These are phyloP conservation scores for Canis aureus DNA, from an alignment of 2,113 vertebrate genomes.

Conservation along the genomic window DNA sequence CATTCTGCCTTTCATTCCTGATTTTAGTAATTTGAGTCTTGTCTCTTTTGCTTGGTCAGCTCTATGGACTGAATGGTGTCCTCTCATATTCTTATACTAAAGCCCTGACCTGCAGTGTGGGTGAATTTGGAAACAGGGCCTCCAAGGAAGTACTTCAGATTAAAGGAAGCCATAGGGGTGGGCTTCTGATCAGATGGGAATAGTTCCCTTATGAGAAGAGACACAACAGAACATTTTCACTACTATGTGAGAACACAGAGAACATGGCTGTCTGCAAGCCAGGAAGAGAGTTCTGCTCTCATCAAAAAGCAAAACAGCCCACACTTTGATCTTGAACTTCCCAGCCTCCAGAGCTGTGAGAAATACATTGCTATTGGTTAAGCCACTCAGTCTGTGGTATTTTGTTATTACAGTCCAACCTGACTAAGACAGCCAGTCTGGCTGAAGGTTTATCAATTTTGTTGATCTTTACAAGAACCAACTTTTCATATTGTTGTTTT, in stretches of 20 bases:
- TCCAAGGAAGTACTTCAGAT: background rate
- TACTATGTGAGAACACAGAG: background rate
- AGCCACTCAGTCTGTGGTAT: background rate
- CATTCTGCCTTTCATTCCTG: background rate
- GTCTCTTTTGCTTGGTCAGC: background rate
- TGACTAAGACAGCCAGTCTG: background rate
- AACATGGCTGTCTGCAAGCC: background rate
- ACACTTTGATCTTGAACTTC: background rate
- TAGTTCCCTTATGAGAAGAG: background rate
- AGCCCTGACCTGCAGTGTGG: background rate
- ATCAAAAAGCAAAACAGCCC: background rate
- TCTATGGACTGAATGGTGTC: background rate
- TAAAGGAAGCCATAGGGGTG: background rate
- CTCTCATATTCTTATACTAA: background rate
- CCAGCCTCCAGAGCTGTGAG: background rate
- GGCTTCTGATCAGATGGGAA: background rate
- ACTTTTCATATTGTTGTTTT: conserved; percentile 6
- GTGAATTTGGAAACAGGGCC: background rate
- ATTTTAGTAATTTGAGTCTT: background rate
- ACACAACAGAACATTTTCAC: background rate
- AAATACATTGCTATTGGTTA: background rate
- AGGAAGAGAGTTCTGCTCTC: background rate
- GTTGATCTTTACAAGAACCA: background rate
- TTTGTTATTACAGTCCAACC: background rate
- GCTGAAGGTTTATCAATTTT: background rate